Evolutionary conservation across 1,140 invertebrate genomes (phyloP).

Genomic region (Holcopasites calliopsidis): DNA sequence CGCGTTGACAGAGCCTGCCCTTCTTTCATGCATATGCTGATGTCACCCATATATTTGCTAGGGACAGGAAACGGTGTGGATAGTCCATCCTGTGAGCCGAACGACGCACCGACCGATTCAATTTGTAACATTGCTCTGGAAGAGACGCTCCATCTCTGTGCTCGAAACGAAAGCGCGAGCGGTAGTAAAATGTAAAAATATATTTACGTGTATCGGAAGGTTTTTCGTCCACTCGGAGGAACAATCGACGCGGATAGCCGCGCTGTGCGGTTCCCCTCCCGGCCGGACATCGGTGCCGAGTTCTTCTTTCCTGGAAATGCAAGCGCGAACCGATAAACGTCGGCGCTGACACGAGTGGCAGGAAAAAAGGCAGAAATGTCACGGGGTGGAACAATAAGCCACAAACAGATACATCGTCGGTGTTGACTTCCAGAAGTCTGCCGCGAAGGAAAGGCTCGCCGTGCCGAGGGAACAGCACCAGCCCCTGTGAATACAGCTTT

Average conservation of each 20-base stretch:
- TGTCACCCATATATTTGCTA: constrained; percentile 68
- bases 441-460: constrained; percentile 56
- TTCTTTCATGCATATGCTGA: constrained; percentile 76
- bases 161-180: too few species aligned
- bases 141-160: too few species aligned
- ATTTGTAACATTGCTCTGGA: constrained; percentile 69
- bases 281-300: constrained; percentile 16
- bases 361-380: constrained; percentile 53
- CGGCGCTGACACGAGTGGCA: constrained; percentile 10
- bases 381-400: constrained; percentile 46
- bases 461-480: constrained; percentile 31
- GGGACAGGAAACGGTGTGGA: constrained; percentile 34
- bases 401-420: constrained; percentile 56
- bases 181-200: too few species aligned
- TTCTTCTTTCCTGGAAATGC: neutral
- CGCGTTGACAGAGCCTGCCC: constrained; percentile 67
- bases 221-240: constrained; percentile 5
- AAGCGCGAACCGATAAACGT: constrained; percentile 18
- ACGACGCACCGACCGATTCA: constrained; percentile 52
- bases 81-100: constrained; percentile 27
- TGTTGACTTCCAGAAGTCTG: constrained; percentile 59
- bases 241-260: neutral
- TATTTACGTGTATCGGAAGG: too few species aligned
- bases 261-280: neutral
- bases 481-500: constrained; percentile 56